Evolutionary conservation across 2,797 vertebrate species (phyloP), one percentile per base, ranked within the genome.

Genomic region (Aulostomus chinensis): DNA sequence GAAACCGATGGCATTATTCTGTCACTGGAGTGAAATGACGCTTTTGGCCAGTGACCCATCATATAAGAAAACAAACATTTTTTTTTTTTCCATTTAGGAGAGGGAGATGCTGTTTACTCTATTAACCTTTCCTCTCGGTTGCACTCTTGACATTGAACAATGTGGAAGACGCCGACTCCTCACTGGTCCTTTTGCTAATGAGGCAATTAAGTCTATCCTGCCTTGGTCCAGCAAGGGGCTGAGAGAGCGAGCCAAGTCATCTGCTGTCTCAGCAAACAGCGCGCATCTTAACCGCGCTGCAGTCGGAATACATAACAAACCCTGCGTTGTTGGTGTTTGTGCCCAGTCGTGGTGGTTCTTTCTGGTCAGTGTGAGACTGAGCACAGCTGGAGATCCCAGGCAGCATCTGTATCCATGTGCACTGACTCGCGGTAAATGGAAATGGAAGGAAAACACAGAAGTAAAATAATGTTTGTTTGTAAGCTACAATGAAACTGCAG

Each of bases 201-300:
- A 92, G 86, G 84, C 86, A 88, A 90, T 92, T 89, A 90, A 90
- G 83, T 79, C 73, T 73, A 54, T 80, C 85, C 82, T 88, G 83
- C 74, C 68, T 62, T 73, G 76, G 74, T 69, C 78, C 76, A 77
- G 75, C 65, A 57, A 54, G 47, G 59, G 81, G 79, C 77, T 41
- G 33, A 33, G 63, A 80, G 80, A 84, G 80, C 58, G 50, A 73
- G 68, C 58, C 69, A 43, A 85, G 54, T 88, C 82, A 78, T 85
- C 75, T 89, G 88, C 88, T 85, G 87, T 73, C 85, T 91, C 89
- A 90, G 87, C 85, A 88, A 89, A 91, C 81, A 81, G 64, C 73
- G 45, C 74, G 66, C 50, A 52, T 75, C 74, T 76, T 37, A 72
- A 57, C 60, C 36, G n/a, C 2, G 50, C 79, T 42, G 59, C 65